These are phyloP conservation scores for Spea hammondii DNA, from an alignment of 2,797 vertebrate genomes.

Conservation along the genomic window DNA sequence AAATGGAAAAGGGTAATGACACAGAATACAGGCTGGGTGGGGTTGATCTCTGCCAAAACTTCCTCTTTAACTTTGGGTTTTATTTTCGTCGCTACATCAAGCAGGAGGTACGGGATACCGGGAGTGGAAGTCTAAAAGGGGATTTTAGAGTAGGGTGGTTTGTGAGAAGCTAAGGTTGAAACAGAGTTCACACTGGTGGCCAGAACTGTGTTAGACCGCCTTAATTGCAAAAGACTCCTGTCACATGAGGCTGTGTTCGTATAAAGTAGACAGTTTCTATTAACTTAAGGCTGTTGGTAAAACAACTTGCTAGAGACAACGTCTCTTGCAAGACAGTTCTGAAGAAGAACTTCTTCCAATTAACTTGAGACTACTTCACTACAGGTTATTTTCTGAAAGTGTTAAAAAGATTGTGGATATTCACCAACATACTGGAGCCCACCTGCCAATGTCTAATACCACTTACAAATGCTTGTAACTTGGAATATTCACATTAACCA, in stretches of 20 bases:
- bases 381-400: too few relatives aligned
- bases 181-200: slow-evolving; percentile 19
- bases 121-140: not conserved
- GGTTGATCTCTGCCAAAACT: slow-evolving; percentile 23
- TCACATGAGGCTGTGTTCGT: not conserved
- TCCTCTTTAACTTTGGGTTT: slow-evolving; percentile 26
- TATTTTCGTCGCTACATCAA: slow-evolving; percentile 25
- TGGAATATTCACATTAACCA: too few relatives aligned
- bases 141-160: not conserved
- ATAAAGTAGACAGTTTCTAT: not conserved
- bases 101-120: not conserved
- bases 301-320: too few relatives aligned
- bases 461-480: too few relatives aligned
- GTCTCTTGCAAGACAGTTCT: too few relatives aligned
- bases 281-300: too few relatives aligned
- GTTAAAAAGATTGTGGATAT: too few relatives aligned
- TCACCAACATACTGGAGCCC: too few relatives aligned
- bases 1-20: not conserved
- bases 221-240: not conserved
- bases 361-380: too few relatives aligned
- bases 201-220: not conserved
- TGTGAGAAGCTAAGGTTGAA: not conserved
- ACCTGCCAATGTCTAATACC: too few relatives aligned
- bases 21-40: slow-evolving; percentile 18
- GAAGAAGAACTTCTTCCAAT: too few relatives aligned